Evolutionary conservation across 2,113 vertebrate genomes (phyloP), one percentile per base, ranked within the genome.

Genomic region (Urocolius indicus): DNA sequence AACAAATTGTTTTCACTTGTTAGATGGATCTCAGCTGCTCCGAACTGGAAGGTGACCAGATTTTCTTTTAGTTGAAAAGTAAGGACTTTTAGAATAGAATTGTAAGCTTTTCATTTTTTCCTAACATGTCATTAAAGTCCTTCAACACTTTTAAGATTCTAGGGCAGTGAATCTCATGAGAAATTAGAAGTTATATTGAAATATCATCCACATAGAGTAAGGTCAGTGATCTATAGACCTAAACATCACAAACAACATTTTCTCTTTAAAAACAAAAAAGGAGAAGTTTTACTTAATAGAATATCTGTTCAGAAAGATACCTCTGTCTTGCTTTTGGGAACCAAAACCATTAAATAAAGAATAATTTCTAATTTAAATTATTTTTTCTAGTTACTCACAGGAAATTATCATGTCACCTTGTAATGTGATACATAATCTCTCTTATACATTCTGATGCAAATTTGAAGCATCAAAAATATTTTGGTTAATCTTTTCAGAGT

Each of bases 1-100:
- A 98, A 97, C 96, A 98, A 98, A 98, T 98, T 97, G 95, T 98
- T 98, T 98, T 97, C 94, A 34, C 72, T 94, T 97, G 93, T 95
- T 97, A 97, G 98, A 98, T 97, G 96, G 93, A 96, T 97, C 96
- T 98, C 97, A 98, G 97, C 96, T 98, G 96, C 94, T 98, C 81
- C 89, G 90, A 94, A 96, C 87, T 92, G 94, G 97, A 96, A 98
- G 96, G 91, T 90, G 85, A 96, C 92, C 95, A 97, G 59, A 90
- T 96, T 97, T 96, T 94, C 62, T 94, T 96, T 96, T 80, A 72
- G 78, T 65, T 92, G 79, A 90, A 97, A 97, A 94, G 84, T 93
- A 94, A 87, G 82, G 77, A 81, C 91, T 94, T 58, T 90, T 96
- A 91, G 29, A 93, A 96, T 68, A 90, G 23, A 92, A 55, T 80